Conservation (phyloP, 2,113 vertebrate genomes). For the Chionomys nivalis region DNA sequence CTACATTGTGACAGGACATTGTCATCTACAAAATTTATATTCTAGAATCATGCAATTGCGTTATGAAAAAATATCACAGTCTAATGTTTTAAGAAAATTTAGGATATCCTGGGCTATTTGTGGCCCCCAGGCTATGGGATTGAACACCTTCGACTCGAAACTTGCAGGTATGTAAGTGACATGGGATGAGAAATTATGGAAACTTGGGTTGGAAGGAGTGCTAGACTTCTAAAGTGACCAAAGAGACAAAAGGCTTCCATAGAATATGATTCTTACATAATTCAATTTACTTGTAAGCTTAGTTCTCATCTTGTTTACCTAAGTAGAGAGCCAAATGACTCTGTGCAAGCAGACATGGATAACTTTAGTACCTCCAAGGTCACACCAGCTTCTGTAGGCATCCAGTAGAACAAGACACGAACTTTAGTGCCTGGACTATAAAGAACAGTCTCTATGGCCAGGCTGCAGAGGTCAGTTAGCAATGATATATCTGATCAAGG, state of each 20-base stretch:
- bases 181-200: neutral
- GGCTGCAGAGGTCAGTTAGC: neutral
- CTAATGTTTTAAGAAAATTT: neutral
- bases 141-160: neutral
- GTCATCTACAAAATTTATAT: neutral
- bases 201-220: neutral
- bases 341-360: neutral
- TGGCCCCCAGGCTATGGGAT: neutral
- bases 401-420: neutral
- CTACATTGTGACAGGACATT: neutral
- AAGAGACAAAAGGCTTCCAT: neutral
- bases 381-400: neutral
- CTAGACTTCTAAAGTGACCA: neutral
- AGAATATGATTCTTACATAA: neutral
- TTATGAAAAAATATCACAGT: neutral
- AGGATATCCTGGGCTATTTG: neutral
- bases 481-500: neutral
- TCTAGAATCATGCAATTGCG: neutral
- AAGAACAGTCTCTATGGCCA: neutral
- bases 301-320: neutral
- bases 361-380: neutral
- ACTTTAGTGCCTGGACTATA: fast-evolving
- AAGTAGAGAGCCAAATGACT: neutral
- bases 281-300: neutral
- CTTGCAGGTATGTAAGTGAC: neutral